phyloP scores from a whole-genome alignment of 2,888 invertebrate genomes.

The Caenorhabditis panamensis region DNA sequence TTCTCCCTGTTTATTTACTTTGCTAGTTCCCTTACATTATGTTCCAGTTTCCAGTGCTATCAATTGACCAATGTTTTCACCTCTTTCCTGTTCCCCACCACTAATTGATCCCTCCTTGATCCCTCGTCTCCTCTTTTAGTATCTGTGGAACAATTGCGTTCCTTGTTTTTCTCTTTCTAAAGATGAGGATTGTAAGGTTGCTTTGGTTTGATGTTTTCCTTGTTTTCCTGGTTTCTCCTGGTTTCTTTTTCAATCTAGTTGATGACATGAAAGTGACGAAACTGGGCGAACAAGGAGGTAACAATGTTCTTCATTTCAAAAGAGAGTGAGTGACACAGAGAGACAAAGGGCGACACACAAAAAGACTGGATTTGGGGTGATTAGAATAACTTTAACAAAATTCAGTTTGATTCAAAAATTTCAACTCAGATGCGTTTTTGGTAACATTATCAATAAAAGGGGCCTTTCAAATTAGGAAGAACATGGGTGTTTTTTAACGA shows the following conservation, averaged over 20 bases:
- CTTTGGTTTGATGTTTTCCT: no score
- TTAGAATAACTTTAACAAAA: slow-evolving; percentile 1
- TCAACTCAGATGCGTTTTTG: slow-evolving; percentile 1
- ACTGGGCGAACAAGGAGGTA: neutral
- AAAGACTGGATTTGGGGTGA: slow-evolving; percentile 23
- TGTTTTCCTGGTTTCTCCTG: slow-evolving; percentile 4
- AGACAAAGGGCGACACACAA: slow-evolving; percentile 13
- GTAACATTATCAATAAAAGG: neutral
- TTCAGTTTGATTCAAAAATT: slow-evolving; percentile 12
- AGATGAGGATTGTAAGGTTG: no score
- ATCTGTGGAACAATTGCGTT: no score
- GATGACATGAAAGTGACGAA: no score
- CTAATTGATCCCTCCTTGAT: neutral
- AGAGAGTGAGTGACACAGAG: neutral
- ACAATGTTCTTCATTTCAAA: slow-evolving; percentile 52
- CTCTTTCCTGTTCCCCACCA: neutral
- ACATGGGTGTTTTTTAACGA: slow-evolving; percentile 36
- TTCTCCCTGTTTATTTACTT: no score
- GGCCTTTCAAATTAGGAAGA: neutral
- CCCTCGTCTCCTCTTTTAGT: no score
- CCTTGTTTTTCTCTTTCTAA: no score
- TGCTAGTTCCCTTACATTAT: no score
- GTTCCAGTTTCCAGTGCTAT: no score
- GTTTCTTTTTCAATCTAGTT: slow-evolving; percentile 3
- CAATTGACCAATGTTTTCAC: no score